phyloP scores from a whole-genome alignment of 1,140 invertebrate species.

The Lucilia cuprina region DNA sequence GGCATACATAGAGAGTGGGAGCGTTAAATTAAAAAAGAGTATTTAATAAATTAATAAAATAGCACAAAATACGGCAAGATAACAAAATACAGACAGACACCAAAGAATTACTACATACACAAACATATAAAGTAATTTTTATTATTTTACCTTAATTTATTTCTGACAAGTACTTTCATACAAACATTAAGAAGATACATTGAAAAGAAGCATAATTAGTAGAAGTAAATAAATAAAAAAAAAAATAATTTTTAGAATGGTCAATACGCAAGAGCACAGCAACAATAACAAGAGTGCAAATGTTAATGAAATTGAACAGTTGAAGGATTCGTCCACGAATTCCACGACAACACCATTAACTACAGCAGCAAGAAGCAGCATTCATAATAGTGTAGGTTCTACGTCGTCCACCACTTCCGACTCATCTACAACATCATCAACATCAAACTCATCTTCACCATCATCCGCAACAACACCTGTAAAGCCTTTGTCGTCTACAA shows the following conservation, averaged over 20 bases:
- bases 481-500: slow-evolving; percentile 22
- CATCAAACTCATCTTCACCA: slow-evolving; percentile 19
- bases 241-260: slow-evolving; percentile 12
- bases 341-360: background rate
- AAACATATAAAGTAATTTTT: background rate
- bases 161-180: background rate
- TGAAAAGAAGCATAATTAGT: background rate
- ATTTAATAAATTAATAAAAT: background rate
- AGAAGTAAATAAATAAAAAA: background rate
- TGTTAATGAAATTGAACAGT: slow-evolving; percentile 31
- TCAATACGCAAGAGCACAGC: slow-evolving; percentile 30
- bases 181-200: background rate
- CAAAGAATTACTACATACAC: background rate
- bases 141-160: background rate
- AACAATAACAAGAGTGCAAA: slow-evolving; percentile 28
- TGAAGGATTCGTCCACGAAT: slow-evolving; percentile 9
- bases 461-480: slow-evolving; percentile 9
- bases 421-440: background rate
- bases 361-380: background rate
- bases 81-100: background rate
- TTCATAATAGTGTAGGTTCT: slow-evolving; percentile 12
- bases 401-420: background rate
- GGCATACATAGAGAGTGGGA: background rate
- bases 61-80: background rate
- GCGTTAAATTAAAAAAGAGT: background rate